phyloP scores from a whole-genome alignment of 1,140 invertebrate species.

The Chrysopa pallens region DNA sequence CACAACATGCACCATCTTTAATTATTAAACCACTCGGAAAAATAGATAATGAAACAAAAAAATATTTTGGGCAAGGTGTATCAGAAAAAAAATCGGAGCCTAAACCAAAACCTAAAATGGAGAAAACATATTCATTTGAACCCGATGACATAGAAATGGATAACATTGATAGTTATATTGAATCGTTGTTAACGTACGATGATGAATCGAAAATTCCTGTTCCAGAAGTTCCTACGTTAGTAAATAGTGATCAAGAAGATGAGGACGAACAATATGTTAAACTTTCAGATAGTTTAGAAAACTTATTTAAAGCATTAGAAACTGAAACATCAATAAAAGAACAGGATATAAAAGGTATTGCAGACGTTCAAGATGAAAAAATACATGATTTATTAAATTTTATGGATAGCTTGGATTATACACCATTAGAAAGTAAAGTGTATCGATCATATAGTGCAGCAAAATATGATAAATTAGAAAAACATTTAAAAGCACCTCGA shows the following conservation, averaged over 20 bases:
- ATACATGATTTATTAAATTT: conserved; percentile 19
- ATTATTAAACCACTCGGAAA: conserved; percentile 18
- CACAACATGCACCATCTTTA: conserved; percentile 15
- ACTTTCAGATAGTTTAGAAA: conserved; percentile 18
- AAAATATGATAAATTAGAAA: conserved; percentile 21
- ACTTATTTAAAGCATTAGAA: conserved; percentile 18
- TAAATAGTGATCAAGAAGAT: conserved; percentile 2
- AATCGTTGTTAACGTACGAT: conserved; percentile 17
- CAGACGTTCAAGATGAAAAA: conserved; percentile 10
- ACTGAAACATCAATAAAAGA: conserved; percentile 10
- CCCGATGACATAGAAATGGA: conserved; percentile 16
- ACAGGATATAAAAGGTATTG: conserved; percentile 6
- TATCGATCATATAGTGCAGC: conserved; percentile 15
- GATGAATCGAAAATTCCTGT: conserved; percentile 9
- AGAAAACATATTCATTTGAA: conserved; percentile 18
- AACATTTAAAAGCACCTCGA: conserved; percentile 13
- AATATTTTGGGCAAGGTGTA: conserved; percentile 17
- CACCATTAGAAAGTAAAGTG: conserved; percentile 13
- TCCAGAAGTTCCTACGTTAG: not conserved
- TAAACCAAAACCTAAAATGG: conserved; percentile 1
- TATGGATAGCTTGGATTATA: conserved; percentile 20
- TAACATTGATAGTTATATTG: conserved; percentile 19
- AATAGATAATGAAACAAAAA: conserved; percentile 13
- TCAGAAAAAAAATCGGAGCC: conserved; percentile 4
- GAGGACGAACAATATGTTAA: conserved; percentile 8